Conservation (phyloP, 1,140 invertebrate genomes). For the Andricus grossulariae region DNA sequence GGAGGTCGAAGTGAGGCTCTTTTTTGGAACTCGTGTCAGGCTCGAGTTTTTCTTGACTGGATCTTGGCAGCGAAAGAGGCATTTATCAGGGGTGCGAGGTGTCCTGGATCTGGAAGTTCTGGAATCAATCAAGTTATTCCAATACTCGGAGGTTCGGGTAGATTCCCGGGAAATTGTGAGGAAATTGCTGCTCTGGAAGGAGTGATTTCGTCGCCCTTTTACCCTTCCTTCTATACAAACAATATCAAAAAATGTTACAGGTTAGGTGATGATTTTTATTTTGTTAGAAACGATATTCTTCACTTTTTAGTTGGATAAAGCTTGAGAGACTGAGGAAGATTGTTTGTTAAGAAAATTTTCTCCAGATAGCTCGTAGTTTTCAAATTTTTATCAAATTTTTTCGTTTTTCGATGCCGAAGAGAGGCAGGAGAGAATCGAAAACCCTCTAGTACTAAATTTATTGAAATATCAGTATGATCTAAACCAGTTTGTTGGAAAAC, state of each 20-base stretch:
- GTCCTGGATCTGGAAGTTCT: slow-evolving; percentile 32
- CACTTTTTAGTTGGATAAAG: no score
- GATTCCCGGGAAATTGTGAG: slow-evolving; percentile 50
- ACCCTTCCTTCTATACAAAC: slow-evolving; percentile 58
- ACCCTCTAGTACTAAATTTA: no score
- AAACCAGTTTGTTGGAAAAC: no score
- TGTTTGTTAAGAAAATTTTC: no score
- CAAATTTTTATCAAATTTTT: no score
- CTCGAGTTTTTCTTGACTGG: slow-evolving; percentile 62
- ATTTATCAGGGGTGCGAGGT: slow-evolving; percentile 55
- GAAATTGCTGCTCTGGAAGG: slow-evolving; percentile 49
- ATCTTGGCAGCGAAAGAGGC: slow-evolving; percentile 59
- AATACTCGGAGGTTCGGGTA: slow-evolving; percentile 24
- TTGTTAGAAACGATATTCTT: no score
- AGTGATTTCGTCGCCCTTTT: slow-evolving; percentile 56
- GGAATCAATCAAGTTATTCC: slow-evolving; percentile 22
- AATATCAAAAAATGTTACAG: slow-evolving; percentile 63
- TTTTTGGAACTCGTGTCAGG: slow-evolving; percentile 53
- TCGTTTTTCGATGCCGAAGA: no score
- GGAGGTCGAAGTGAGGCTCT: slow-evolving; percentile 33
- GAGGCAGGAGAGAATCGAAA: no score
- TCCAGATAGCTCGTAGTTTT: no score
- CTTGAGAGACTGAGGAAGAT: no score
- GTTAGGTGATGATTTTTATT: slow-evolving; percentile 45
- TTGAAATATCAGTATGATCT: no score